Evolutionary conservation across 2,113 vertebrate genomes (phyloP), one percentile per base, ranked within the genome.

Genomic region (Ursus arctos): DNA sequence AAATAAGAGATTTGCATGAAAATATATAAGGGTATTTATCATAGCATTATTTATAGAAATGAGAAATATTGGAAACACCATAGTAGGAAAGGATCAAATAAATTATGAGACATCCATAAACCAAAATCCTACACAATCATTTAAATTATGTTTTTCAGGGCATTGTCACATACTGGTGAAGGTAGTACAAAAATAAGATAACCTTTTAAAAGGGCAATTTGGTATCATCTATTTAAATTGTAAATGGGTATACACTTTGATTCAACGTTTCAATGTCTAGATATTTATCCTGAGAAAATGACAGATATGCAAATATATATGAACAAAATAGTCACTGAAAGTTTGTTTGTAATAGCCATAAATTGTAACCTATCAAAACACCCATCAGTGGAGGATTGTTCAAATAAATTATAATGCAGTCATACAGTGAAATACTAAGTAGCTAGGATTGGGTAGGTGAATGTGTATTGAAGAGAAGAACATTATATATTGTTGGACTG

Each of bases 211-310:
- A 94, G 43, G 5, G 16, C 28, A 65, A 43, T 87, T 97, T 89
- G 57, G 40, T 82, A 77, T 89, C 33, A 88, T 72, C 47, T 72
- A 53, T 81, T 53, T 87, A 87, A 97, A 87, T 51, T 95, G 11
- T 69, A 87, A 86, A 72, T 86, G 67, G 15, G 4, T 65, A 49
- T 83, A 57, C 16, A 61, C 31, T 96, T 55, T 82, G 47, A 76
- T 31, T 95, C 67, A 93, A 47, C 24, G 91, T 83, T 74, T 80
- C 16, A 7, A 65, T 83, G 22, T 69, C 81, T 95, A 96, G 90
- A 88, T 88, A 97, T 96, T 59, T 86, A 92, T 84, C 72, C 67
- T 63, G 43, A 95, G 86, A 72, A 96, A 88, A 90, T 69, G 77
- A 74, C 67, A 87, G 47, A 61, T 83, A 94, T 43, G 13, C 43